Base-by-base conservation (phyloP, 1,140 invertebrate genomes). In the Drosophila hydei region DNA sequence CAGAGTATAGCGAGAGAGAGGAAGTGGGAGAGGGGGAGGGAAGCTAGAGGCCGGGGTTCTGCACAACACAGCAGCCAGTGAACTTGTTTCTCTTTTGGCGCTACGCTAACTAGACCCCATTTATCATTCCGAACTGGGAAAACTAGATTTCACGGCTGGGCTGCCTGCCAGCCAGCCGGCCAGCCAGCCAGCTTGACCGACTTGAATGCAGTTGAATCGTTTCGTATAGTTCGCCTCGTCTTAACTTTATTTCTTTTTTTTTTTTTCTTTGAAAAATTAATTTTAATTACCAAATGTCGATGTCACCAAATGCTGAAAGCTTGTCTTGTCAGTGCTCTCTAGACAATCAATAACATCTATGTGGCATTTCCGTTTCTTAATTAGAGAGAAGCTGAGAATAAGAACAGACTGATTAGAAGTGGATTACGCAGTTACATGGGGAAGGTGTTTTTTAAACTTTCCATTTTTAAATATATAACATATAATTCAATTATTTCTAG, bases 21-120 rank as follows among this genome's bases (percentile, higher is more conserved):
- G 12, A 30, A 7, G 16, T n/a, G 59, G 19, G 43, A 18, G 7
- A 19, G 16, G 25, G 8, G 42, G n/a, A 30, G 12, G 4, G 51
- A 4, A 30, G 27, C 27, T 40, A 40, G n/a, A 8, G 7, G 54
- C 8, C 11, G 19, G 12, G 6, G 8, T 19, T 43, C 12, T 43
- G 12, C 9, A 51, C 9, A 30, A 30, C 8, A 18, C 62, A 68
- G 63, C 45, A 56, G 55, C 64, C 54, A 77, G 55, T 83, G 79
- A 81, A 83, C 79, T 81, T 81, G 79, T 81, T 81, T 81, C 75
- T 81, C 79, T 83, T 81, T 81, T 83, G 79, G 79, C 79, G 76
- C 62, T 75, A 70, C 72, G 79, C 79, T 84, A 84, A 84, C 79
- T 74, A 84, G 79, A 79, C 75, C 62, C 80, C 79, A 84, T 84